Percentiles rank a stretch among this genome's conserved stretches.
Conservation (phyloP, 2,797 vertebrate species). For the Zenarchopterus dispar region DNA sequence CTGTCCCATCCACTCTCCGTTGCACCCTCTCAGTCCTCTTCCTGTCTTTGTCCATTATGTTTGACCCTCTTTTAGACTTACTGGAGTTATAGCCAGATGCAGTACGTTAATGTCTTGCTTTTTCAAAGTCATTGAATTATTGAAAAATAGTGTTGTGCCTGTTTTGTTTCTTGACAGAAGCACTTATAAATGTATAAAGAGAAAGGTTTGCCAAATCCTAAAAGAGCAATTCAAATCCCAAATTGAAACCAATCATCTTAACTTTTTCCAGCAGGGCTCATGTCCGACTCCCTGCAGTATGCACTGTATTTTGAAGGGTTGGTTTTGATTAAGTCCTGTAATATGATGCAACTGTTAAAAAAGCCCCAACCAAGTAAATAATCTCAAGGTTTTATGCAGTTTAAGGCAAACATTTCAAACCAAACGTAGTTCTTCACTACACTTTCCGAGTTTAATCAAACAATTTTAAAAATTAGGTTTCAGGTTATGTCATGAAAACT, state of each 20-base stretch:
- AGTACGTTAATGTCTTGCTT: conserved; percentile 16
- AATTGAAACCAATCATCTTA: not conserved
- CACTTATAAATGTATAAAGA: no score
- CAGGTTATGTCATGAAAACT: not conserved
- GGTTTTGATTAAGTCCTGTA: conserved; percentile 16
- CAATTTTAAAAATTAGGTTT: not conserved
- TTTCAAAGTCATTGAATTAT: conserved; percentile 12
- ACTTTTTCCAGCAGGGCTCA: conserved; percentile 1
- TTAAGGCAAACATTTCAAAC: conserved; percentile 9
- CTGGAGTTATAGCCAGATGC: not conserved
- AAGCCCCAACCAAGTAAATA: conserved; percentile 10
- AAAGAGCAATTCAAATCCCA: not conserved
- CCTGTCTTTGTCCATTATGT: conserved; percentile 45
- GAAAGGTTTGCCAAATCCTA: no score
- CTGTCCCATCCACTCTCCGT: conserved; percentile 47
- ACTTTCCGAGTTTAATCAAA: conserved; percentile 2
- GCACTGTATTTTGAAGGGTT: conserved; percentile 7
- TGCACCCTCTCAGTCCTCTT: conserved; percentile 32
- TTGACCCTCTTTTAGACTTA: conserved; percentile 27
- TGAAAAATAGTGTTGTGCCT: not conserved
- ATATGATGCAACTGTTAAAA: conserved; percentile 11
- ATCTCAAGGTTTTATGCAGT: conserved; percentile 7
- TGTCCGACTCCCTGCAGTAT: not conserved
- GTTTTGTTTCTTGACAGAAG: conserved; percentile 4
- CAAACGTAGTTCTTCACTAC: conserved; percentile 6